Base-by-base conservation (phyloP, 30 jellyfish, hydroid and myxozoan genomes). In the Cassiopea xamachana region DNA sequence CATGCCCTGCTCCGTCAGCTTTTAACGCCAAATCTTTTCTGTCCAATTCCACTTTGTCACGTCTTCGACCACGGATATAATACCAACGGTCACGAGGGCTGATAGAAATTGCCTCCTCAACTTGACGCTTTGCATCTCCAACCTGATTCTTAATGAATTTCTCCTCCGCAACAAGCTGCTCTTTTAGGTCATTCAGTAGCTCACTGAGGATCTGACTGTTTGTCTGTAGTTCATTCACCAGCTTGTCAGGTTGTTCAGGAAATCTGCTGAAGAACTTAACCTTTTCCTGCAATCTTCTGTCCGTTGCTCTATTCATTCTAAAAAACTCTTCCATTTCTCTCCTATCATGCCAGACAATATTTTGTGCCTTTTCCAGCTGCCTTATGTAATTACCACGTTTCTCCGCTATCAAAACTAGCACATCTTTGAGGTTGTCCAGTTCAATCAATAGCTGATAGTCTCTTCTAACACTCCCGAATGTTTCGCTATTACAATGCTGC, bases 161-260 rank as follows among this genome's bases (percentile, higher is more conserved):
- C 94, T 87, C 94, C 85, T 87, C 94, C 69, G 94, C 94, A 47
- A 87, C 46, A 58, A 87, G 15, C 85, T 87, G 94, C 83, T 87
- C 94, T 77, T 77, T 81, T 76, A 87, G 77, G 17, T 77, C 81
- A n/a, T 74, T 81, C 78, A 87, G 46, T 79, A 87, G 58, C 27
- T 87, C 94, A 45, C 94, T 77, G 7, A 87, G 85, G 51, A 87
- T 48, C 69, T 79, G 62, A 49, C 89, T 87, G 72, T 87, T 87
- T 69, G 76, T 83, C 45, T 77, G 80, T 70, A 87, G 68, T 69
- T 87, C 94, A 14, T 83, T 8, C 14, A 87, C 94, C 15, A 87
- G 80, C 17, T 69, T 48, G 2, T 87, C 84, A 13, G 94, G 94
- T n/a, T 87, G 45, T 18, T 77, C 83, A 0, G 94, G 51, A 69